Evolutionary conservation across 2,113 vertebrate species (phyloP).

Genomic region (Eonycteris spelaea): DNA sequence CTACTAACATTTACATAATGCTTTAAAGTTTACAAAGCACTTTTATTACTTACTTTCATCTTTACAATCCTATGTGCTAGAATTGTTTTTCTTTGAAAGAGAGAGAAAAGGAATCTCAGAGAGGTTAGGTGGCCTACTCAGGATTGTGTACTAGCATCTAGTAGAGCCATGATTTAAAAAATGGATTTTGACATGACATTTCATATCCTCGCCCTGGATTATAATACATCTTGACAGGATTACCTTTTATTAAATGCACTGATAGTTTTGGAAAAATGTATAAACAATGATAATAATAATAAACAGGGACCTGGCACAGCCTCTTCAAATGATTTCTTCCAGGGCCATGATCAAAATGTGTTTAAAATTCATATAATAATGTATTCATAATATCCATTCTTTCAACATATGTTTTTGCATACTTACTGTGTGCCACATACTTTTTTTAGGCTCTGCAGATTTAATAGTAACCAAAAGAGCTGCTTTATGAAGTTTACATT

Average conservation of each 20-base stretch:
- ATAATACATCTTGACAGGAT: not conserved
- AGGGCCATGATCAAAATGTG: not conserved
- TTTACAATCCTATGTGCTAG: not conserved
- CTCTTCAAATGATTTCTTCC: slow-evolving; percentile 20
- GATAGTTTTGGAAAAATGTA: not conserved
- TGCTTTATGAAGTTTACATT: not conserved
- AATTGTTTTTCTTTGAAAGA: slow-evolving; percentile 37
- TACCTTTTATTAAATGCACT: not conserved
- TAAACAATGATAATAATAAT: not conserved
- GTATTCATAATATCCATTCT: not conserved
- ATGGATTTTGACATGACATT: not conserved
- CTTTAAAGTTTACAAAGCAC: slow-evolving; percentile 16
- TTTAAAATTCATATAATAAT: not conserved
- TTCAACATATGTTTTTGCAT: not conserved
- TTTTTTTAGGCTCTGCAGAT: not conserved
- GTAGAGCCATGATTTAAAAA: not conserved
- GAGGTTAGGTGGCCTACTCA: not conserved
- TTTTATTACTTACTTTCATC: not conserved
- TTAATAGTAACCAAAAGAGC: not conserved
- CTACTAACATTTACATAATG: not conserved
- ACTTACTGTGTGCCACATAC: not conserved
- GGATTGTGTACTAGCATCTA: not conserved
- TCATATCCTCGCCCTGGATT: not conserved
- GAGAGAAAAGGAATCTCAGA: not conserved
- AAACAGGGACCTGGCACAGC: not conserved